These are phyloP conservation scores for Drosophila bipectinata DNA, from an alignment of 1,140 invertebrate genomes.

Conservation along the genomic window DNA sequence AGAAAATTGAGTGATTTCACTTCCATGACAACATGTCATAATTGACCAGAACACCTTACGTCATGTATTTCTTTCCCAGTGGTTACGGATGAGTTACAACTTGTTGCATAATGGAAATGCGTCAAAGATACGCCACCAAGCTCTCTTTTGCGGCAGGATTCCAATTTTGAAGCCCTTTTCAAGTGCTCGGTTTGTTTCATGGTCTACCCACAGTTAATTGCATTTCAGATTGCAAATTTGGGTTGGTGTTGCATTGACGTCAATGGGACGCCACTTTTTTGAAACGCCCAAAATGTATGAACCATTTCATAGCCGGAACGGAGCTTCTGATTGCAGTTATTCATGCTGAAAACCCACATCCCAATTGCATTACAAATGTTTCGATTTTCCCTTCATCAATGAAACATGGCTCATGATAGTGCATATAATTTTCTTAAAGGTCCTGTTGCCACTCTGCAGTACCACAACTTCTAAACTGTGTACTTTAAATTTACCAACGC, in stretches of 20 bases:
- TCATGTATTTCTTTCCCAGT: neutral
- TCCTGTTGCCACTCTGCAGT: no score
- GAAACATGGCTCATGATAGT: no score
- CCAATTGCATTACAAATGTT: constrained; percentile 11
- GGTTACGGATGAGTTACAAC: neutral
- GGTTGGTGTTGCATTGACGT: constrained; percentile 23
- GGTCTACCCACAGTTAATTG: constrained; percentile 20
- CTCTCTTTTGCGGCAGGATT: neutral
- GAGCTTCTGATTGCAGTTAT: neutral
- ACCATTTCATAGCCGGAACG: constrained; percentile 8
- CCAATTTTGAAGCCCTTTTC: neutral
- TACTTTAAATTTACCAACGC: constrained; percentile 29
- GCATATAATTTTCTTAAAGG: constrained; percentile 7
- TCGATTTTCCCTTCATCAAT: no score
- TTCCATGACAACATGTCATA: constrained; percentile 7
- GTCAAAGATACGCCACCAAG: constrained; percentile 2
- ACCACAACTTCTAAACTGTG: no score
- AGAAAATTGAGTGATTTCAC: neutral
- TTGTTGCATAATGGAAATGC: constrained; percentile 24
- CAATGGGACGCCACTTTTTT: constrained; percentile 9
- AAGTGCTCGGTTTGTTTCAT: constrained; percentile 1
- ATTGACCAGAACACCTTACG: neutral
- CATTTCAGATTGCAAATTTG: constrained; percentile 6
- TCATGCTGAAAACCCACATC: neutral
- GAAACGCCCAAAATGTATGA: neutral